phyloP scores from a whole-genome alignment of 2,888 invertebrate species.

The Acleris holmiana region DNA sequence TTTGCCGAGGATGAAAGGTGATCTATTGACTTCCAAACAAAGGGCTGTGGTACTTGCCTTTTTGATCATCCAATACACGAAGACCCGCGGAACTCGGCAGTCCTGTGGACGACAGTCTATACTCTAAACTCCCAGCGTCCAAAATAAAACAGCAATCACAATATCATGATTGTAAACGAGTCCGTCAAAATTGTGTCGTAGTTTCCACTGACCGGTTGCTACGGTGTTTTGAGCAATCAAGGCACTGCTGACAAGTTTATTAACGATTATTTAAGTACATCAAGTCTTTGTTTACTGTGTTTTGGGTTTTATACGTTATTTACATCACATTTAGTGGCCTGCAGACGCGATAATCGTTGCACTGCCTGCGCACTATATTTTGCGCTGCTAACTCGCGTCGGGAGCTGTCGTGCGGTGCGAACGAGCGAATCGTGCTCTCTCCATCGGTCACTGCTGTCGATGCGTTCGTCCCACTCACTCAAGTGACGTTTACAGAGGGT shows the following conservation, averaged over 20 bases:
- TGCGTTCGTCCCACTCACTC: constrained; percentile 56
- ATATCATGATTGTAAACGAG: constrained; percentile 67
- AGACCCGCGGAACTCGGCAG: constrained; percentile 69
- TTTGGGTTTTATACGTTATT: constrained; percentile 69
- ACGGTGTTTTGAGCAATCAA: constrained; percentile 63
- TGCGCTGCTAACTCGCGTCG: constrained; percentile 59
- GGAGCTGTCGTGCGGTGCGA: constrained; percentile 26
- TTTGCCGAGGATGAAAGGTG: constrained; percentile 53
- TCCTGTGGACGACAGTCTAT: constrained; percentile 64
- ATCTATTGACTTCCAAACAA: constrained; percentile 55
- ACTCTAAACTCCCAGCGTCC: constrained; percentile 51
- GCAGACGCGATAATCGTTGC: constrained; percentile 79
- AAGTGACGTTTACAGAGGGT: constrained; percentile 63
- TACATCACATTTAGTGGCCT: constrained; percentile 78
- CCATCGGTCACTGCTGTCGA: constrained; percentile 53
- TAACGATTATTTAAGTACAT: constrained; percentile 52
- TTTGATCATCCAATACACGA: constrained; percentile 81
- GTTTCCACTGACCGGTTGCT: constrained; percentile 71
- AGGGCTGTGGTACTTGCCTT: constrained; percentile 77
- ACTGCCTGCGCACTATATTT: constrained; percentile 79
- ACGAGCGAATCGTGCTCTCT: constrained; percentile 52
- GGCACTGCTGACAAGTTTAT: constrained; percentile 52
- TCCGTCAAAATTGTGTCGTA: constrained; percentile 71
- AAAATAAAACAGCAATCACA: constrained; percentile 62
- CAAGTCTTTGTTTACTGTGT: constrained; percentile 67